Base-by-base conservation (phyloP, 1,140 invertebrate species). In the Melanaphis sacchari region DNA sequence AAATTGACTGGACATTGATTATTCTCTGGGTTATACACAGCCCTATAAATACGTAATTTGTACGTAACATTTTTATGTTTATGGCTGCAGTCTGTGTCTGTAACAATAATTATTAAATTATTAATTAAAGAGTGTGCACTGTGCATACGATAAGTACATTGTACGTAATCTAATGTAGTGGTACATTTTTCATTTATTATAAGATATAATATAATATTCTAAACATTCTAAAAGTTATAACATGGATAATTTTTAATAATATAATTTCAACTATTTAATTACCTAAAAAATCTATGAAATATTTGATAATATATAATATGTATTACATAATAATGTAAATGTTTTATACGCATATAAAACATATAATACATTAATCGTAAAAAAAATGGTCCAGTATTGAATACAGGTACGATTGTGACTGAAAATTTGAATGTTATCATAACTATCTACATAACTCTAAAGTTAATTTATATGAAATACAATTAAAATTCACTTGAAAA, bases 1-100 rank as follows among this genome's bases (percentile, higher is more conserved):
- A 91, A 54, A 43, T 91, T 91, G 36, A 36, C 90, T 91, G 89
- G 54, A 38, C 52, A 59, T 90, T 90, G 89, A 90, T 59, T 90
- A 90, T 49, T 46, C 43, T 41, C 7, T 18, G 41, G 85, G 7
- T 49, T 2, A 43, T 46, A 85, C 41, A 85, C 26, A 7, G 31
- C 21, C 31, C 85, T 26, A n/a, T 87, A 88, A 88, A 31, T 88
- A 88, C 18, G 85, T 88, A n/a, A 88, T 88, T 88, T 88, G 85
- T 46, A 46, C 38, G 6, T 46, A n/a, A 18, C 9, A 15, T 87
- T n/a, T 43, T 31, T 87, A 46, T 31, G 31, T 43, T 31, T 84
- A 84, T 76, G 59, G 11, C 38, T 22, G 8, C 40, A 84, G 0
- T 26, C 82, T 40, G 2, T 26, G 82, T 15, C 11, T 18, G 81